These are phyloP conservation scores for Trachelus iudaicus DNA, from an alignment of 2,888 invertebrate genomes.

Conservation along the genomic window DNA sequence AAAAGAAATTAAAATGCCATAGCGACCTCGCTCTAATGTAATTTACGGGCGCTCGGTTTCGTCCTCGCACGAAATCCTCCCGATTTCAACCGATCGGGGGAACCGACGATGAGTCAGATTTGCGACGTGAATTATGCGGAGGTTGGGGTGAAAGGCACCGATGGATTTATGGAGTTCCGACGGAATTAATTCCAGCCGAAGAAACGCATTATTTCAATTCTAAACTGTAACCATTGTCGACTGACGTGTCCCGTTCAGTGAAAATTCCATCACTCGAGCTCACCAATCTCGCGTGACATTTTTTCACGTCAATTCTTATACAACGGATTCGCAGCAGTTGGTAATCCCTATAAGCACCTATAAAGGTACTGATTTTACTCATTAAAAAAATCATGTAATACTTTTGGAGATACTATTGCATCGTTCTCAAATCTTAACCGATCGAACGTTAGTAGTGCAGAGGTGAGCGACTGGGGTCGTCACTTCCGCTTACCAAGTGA, in stretches of 20 bases:
- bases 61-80: neutral
- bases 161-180: neutral
- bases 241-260: neutral
- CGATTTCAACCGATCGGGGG: neutral
- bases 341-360: neutral
- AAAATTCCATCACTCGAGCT: neutral
- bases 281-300: neutral
- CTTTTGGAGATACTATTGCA: conserved; percentile 55
- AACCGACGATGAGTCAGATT: neutral
- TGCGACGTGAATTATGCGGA: neutral
- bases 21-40: neutral
- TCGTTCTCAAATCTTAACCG: conserved; percentile 52
- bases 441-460: conserved; percentile 64
- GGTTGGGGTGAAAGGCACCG: neutral
- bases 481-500: conserved; percentile 63
- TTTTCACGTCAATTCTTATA: neutral
- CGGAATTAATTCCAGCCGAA: neutral
- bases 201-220: neutral
- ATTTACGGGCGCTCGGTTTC: neutral
- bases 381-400: conserved; percentile 34
- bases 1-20: neutral
- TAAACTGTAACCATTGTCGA: neutral
- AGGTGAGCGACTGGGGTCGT: conserved; percentile 65
- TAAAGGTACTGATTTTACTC: neutral
- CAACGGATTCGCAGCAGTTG: neutral